A percentile compares a stretch with the other conserved stretches of the same genome.
Conservation (phyloP, 2,888 invertebrate species). For the Ectemnius continuus region DNA sequence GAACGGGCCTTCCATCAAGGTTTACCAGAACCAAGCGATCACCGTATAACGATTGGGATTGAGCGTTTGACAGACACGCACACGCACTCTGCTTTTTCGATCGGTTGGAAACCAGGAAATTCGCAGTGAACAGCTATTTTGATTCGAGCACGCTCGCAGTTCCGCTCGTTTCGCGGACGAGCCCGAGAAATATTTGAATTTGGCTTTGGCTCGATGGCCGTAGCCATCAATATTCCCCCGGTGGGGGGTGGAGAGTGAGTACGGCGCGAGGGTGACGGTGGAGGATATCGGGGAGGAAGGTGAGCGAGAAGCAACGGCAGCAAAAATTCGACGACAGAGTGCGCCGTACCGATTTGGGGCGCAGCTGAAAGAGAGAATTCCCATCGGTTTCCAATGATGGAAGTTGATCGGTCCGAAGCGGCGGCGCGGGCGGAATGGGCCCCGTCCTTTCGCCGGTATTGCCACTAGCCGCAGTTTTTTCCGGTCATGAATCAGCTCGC, state of each 20-base stretch:
- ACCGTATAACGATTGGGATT: background rate
- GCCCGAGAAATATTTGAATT: background rate
- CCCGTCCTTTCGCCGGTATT: conserved; percentile 41
- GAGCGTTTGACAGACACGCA: background rate
- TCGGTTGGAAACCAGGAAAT: background rate
- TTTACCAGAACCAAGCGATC: background rate
- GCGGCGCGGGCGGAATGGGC: background rate
- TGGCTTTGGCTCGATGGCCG: background rate
- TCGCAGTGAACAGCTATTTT: background rate
- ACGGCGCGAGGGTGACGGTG: background rate
- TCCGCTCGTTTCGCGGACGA: conserved; percentile 3
- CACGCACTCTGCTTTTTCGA: background rate
- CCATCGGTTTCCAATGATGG: conserved; percentile 63
- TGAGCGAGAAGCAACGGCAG: background rate
- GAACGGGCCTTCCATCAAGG: no score
- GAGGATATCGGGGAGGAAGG: background rate
- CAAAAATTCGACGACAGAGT: conserved; percentile 46
- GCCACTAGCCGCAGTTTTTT: conserved; percentile 37
- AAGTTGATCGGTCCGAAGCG: conserved; percentile 42
- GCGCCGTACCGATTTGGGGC: conserved; percentile 47
- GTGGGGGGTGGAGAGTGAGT: background rate
- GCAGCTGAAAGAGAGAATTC: conserved; percentile 57
- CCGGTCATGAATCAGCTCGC: conserved; percentile 47
- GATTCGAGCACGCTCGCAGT: no score
- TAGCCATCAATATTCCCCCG: background rate